phyloP scores from a whole-genome alignment of 2,888 invertebrate species.

The Lepidocyrtoides sp. region DNA sequence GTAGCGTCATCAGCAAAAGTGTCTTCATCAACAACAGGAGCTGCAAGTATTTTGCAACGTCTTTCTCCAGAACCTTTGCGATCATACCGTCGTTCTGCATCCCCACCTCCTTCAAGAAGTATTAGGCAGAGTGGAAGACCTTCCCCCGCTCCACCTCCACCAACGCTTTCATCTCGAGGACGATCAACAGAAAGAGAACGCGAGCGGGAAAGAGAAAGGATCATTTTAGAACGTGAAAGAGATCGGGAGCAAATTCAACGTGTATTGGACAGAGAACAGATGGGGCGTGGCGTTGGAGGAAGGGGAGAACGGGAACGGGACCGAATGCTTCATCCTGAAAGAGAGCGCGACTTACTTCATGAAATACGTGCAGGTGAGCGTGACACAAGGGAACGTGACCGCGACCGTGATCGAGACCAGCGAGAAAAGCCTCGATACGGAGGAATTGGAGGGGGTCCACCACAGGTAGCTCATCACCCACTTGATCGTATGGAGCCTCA shows the following conservation, averaged over 20 bases:
- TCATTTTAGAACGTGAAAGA: conserved; percentile 41
- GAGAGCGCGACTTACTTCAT: conserved; percentile 57
- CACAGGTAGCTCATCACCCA: conserved; percentile 15
- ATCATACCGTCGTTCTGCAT: conserved; percentile 28
- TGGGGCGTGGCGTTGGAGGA: background rate
- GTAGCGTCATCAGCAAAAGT: conserved; percentile 22
- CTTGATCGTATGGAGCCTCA: conserved; percentile 30
- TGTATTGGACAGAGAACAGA: conserved; percentile 41
- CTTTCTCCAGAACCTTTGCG: conserved; percentile 55
- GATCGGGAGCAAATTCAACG: conserved; percentile 66
- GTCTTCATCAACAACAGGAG: conserved; percentile 8
- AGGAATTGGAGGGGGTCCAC: conserved; percentile 48
- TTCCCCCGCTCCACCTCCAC: conserved; percentile 52
- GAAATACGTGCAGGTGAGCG: conserved; percentile 46
- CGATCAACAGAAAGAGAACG: conserved; percentile 48
- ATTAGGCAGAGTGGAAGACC: conserved; percentile 24
- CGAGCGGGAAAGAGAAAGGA: conserved; percentile 46
- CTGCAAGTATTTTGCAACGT: conserved; percentile 18
- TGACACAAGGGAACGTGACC: conserved; percentile 53
- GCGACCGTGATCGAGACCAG: conserved; percentile 39
- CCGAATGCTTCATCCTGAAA: background rate
- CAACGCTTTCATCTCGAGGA: conserved; percentile 25
- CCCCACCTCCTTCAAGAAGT: conserved; percentile 30
- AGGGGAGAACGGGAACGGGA: background rate
- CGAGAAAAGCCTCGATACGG: conserved; percentile 36